Base-by-base conservation (phyloP, 1,140 invertebrate species). In the Gonioctena quinquepunctata region DNA sequence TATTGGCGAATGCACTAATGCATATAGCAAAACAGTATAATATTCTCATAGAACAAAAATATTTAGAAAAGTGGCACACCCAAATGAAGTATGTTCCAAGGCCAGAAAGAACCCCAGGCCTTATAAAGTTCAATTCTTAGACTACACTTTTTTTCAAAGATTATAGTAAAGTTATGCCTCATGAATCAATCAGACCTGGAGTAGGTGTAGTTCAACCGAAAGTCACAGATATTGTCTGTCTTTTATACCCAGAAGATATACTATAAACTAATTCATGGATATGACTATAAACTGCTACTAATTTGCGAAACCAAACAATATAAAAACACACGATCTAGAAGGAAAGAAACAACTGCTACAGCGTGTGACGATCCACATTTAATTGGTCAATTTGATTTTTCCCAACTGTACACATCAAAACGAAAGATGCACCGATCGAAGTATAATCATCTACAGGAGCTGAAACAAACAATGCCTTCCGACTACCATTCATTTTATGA, bases 21-120 rank as follows among this genome's bases (percentile, higher is more conserved):
- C 26, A 54, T 69, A 19, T 70, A 16, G 62, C 66, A 11, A 59
- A 56, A 16, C 11, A 52, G 33, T 13, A 71, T 16, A 68, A 71
- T 21, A 70, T 70, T 21, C 52, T 22, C 18, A 70, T 77, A 21
- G 25, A 19, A 18, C 73, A 75, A 63, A 75, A 73, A 69, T 77
- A 69, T 66, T 54, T 75, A 26, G 66, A 71, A 74, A 74, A 73
- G 42, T 79, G 81, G 3, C 79, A 83, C 62, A 81, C 79, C 2
- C 75, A 82, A 65, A 83, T 82, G 80, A n/a, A 16, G 54, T 70
- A 22, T 67, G 62, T 62, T 49, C 77, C 74, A 66, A 76, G 69
- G 70, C 78, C 61, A 78, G 79, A 66, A 64, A 49, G 54, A 49
- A 69, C 19, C 68, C 61, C 19, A 68, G n/a, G n/a, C 68, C 71